A percentile compares a stretch with the other conserved stretches of the same genome.
Evolutionary conservation across 1,140 invertebrate genomes (phyloP).

Genomic region (Hesperophylax magnus): DNA sequence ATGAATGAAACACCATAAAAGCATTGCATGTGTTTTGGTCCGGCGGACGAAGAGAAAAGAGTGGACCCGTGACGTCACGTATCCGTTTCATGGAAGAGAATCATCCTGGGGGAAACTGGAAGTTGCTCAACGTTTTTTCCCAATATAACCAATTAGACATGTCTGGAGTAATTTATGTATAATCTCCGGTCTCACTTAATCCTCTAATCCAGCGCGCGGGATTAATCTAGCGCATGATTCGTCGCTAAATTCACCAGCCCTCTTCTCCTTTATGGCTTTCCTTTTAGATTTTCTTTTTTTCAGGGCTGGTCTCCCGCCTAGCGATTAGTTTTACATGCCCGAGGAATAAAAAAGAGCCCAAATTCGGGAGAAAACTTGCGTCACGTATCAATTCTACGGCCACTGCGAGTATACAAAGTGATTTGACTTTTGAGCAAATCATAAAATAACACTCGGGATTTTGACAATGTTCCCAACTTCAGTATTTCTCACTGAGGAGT

Average conservation of each 20-base stretch:
- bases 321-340: conserved; percentile 51
- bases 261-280: conserved; percentile 29
- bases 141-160: conserved; percentile 55
- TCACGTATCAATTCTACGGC: conserved; percentile 54
- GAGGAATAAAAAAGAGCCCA: conserved; percentile 35
- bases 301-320: conserved; percentile 20
- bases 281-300: conserved; percentile 38
- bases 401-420: conserved; percentile 37
- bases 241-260: conserved; percentile 51
- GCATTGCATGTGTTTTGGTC: neutral
- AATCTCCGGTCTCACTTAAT: conserved; percentile 54
- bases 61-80: conserved; percentile 38
- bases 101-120: neutral
- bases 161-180: conserved; percentile 55
- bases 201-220: conserved; percentile 49
- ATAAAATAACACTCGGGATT: too few species aligned
- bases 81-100: conserved; percentile 33
- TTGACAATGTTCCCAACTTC: too few species aligned
- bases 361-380: conserved; percentile 45
- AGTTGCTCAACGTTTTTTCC: conserved; percentile 36
- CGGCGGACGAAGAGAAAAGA: neutral
- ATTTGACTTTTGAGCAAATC: conserved; percentile 18
- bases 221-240: conserved; percentile 56
- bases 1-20: neutral
- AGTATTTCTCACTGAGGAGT: too few species aligned